Evolutionary conservation across 2,113 vertebrate genomes (phyloP).

Genomic region (Oncorhynchus keta): DNA sequence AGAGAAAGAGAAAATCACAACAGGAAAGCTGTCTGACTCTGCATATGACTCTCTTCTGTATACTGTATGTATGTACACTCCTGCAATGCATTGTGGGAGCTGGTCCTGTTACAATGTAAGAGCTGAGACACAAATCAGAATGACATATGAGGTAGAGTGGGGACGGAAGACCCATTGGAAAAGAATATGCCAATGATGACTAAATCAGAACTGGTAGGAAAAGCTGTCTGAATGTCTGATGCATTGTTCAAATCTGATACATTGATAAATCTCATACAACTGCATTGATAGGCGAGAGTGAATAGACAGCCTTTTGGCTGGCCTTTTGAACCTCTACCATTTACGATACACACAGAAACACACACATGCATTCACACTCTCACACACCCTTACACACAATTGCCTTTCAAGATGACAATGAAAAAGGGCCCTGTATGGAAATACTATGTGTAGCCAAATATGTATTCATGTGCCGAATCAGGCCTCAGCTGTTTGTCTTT

Average conservation of each 20-base stretch:
- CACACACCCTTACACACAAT: constrained; percentile 49
- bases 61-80: constrained; percentile 22
- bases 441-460: constrained; percentile 60
- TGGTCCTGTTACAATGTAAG: constrained; percentile 70
- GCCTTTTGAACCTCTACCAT: constrained; percentile 66
- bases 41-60: constrained; percentile 64
- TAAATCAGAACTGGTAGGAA: constrained; percentile 65
- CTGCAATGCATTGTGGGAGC: constrained; percentile 23
- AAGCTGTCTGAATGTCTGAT: constrained; percentile 66
- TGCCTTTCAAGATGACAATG: constrained; percentile 41
- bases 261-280: too few relatives aligned
- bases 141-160: constrained; percentile 70
- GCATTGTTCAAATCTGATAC: constrained; percentile 43
- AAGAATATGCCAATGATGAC: constrained; percentile 63
- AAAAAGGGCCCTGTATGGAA: constrained; percentile 51
- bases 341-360: constrained; percentile 57
- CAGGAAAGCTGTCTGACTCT: constrained; percentile 53
- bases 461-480: constrained; percentile 57
- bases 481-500: constrained; percentile 66
- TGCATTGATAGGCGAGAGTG: constrained; percentile 68
- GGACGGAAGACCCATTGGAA: constrained; percentile 57
- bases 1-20: constrained; percentile 46
- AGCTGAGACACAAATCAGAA: constrained; percentile 74
- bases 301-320: constrained; percentile 63
- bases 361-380: constrained; percentile 40